phyloP scores from a whole-genome alignment of 92 coral and sea anemone species.

The Umimayanthus chanpuru region DNA sequence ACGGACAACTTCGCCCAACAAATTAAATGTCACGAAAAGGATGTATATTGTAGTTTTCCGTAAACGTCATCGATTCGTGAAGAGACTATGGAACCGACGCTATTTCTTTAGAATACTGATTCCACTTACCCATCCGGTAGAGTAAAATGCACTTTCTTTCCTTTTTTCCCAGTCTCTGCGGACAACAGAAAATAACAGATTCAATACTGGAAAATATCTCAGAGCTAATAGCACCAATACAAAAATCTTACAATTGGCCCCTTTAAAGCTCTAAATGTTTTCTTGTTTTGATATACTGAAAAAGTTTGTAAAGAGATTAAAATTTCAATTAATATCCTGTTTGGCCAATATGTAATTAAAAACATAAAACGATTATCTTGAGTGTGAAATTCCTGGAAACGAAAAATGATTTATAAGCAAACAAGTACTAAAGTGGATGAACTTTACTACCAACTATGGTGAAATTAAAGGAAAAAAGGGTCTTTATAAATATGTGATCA shows the following conservation, averaged over 20 bases:
- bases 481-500: no score
- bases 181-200: neutral
- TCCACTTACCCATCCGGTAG: constrained; percentile 76
- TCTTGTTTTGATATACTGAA: no score
- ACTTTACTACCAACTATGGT: neutral
- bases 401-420: no score
- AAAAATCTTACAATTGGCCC: no score
- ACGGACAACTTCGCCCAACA: no score
- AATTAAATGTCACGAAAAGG: neutral
- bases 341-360: neutral
- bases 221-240: neutral
- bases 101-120: neutral
- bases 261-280: no score
- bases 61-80: neutral
- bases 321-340: neutral
- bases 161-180: constrained; percentile 47
- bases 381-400: neutral
- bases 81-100: neutral
- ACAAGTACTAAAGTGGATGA: neutral
- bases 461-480: neutral
- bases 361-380: neutral
- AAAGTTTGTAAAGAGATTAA: neutral
- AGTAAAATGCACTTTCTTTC: constrained; percentile 78
- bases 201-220: neutral
- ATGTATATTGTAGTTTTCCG: neutral